Base-by-base conservation (phyloP, 2,113 vertebrate species). In the Cryptotis parvus region DNA sequence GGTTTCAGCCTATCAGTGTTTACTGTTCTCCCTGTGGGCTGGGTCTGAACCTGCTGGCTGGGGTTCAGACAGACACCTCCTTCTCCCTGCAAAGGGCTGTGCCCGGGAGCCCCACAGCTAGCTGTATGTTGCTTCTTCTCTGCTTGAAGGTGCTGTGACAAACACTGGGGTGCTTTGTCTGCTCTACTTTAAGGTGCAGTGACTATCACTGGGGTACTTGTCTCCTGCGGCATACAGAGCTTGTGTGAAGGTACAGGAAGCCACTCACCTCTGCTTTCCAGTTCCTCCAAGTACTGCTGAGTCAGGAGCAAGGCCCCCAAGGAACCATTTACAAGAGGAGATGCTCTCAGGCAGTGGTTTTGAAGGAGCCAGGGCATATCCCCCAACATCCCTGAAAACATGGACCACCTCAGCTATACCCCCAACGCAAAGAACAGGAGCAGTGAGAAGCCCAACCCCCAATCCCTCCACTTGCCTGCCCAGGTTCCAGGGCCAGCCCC, bases 111-210 rank as follows among this genome's bases (percentile, higher is more conserved):
- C 8, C 20, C 55, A 58, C 18, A 24, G 55, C 22, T 4, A 58
- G 18, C 24, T 20, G 18, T 18, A 20, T 58, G 55, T 3, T 58
- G 55, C 16, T 58, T 58, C 5, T 7, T 22, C 6, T 58, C 29
- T 73, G 4, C 6, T 8, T 33, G 31, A n/a, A 3, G 10, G 15
- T 20, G 29, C 68, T 41, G 24, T 61, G 35, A 6, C 24, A 9
- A 37, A 1, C 10, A 9, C 22, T 39, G 1, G 0, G 18, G 16
- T 4, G 33, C 39, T 66, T 39, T 3, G 9, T 58, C 5, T 7
- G 22, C 6, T 58, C 29, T 73, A 3, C 6, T 8, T 33, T 33
- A n/a, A 3, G 10, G 15, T 20, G 29, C 68, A 37, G 24, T 61
- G 35, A 6, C 24, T 12, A 37, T 0, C 10, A 9, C 22, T 39